Conservation (phyloP, 2,113 vertebrate genomes). For the Galemys pyrenaicus region DNA sequence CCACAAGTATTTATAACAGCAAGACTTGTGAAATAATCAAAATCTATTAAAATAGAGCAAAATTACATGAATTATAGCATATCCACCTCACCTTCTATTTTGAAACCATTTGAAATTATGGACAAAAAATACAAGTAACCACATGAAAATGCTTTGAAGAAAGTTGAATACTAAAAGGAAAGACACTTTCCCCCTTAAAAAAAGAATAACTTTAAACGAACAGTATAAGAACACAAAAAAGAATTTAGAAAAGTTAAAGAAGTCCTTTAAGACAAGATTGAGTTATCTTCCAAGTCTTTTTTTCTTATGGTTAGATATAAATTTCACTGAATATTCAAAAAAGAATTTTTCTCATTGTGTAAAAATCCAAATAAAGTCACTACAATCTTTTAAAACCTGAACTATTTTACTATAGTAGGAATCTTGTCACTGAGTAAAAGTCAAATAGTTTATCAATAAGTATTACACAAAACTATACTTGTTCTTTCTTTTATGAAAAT, state of each 20-base stretch:
- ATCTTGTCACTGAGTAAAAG: conserved; percentile 15
- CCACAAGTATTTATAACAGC: not conserved
- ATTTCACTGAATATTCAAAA: not conserved
- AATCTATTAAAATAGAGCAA: not conserved
- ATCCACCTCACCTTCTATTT: not conserved
- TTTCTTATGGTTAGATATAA: not conserved
- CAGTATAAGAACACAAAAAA: conserved; percentile 16
- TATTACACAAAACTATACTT: conserved; percentile 10
- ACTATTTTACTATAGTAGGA: conserved; percentile 1
- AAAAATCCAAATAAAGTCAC: conserved; percentile 41
- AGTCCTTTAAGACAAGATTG: not conserved
- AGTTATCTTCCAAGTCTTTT: not conserved
- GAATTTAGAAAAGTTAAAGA: not conserved
- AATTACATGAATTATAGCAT: not conserved
- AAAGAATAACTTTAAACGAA: not conserved
- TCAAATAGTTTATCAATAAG: conserved; percentile 27
- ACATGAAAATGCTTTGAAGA: not conserved
- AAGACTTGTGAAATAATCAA: not conserved
- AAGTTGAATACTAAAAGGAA: not conserved
- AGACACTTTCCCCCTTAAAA: not conserved
- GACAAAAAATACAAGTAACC: not conserved
- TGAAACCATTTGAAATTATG: conserved; percentile 22
- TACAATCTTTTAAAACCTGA: not conserved
- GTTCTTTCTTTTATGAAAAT: conserved; percentile 33
- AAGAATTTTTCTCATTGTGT: not conserved